Evolutionary conservation across 1,140 invertebrate species (phyloP).

Genomic region (Brachionus sp.): DNA sequence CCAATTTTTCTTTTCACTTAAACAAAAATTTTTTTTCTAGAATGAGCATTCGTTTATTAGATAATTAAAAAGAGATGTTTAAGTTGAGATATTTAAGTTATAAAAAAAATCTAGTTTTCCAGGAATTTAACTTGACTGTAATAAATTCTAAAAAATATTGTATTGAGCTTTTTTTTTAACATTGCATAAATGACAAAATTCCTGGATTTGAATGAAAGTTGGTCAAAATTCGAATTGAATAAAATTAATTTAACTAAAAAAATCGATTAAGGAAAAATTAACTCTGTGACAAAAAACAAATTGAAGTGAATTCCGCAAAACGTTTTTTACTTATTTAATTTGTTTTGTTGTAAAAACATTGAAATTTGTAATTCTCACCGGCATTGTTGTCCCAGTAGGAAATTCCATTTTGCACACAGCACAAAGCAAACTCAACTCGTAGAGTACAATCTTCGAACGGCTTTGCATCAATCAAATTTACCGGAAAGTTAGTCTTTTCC

Average conservation of each 20-base stretch:
- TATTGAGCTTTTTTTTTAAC: conserved; percentile 2
- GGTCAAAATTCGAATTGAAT: background rate
- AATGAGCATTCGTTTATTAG: background rate
- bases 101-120: background rate
- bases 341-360: conserved; percentile 44
- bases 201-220: background rate
- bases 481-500: background rate
- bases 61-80: background rate
- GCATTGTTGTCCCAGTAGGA: conserved; percentile 37
- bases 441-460: conserved; percentile 24
- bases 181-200: background rate
- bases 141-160: background rate
- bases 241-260: background rate
- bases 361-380: conserved; percentile 43
- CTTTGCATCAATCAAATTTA: background rate
- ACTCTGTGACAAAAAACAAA: background rate
- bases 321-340: background rate
- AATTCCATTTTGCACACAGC: background rate
- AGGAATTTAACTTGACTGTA: background rate
- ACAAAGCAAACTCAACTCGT: conserved; percentile 40
- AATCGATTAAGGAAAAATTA: background rate
- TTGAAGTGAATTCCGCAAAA: background rate
- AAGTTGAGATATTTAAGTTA: background rate
- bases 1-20: no score
- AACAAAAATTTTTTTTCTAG: background rate